Conservation (phyloP, 1,140 invertebrate genomes). For the Drosophila suzukii region DNA sequence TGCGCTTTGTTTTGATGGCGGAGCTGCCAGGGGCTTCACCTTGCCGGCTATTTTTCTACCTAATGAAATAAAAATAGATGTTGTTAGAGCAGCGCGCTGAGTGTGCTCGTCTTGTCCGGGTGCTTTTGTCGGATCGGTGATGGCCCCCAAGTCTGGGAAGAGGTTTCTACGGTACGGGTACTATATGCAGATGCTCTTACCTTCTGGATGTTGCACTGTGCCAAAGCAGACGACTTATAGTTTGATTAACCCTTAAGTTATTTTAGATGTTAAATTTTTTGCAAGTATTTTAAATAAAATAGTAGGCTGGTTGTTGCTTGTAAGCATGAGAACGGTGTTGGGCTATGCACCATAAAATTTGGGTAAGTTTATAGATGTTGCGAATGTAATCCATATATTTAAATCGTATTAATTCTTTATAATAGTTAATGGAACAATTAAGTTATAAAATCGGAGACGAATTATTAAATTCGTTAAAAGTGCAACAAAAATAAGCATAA, state of each 20-base stretch:
- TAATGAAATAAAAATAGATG: slow-evolving; percentile 83
- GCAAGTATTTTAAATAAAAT: not conserved
- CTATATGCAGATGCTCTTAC: slow-evolving; percentile 13
- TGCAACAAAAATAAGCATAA: too few species aligned
- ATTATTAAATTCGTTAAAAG: too few species aligned
- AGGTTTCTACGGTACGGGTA: slow-evolving; percentile 6
- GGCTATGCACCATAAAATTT: too few species aligned
- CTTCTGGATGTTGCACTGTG: not conserved
- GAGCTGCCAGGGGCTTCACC: slow-evolving; percentile 28
- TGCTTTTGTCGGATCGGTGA: slow-evolving; percentile 33
- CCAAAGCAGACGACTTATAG: not conserved
- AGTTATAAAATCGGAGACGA: too few species aligned
- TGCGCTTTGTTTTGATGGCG: slow-evolving; percentile 51
- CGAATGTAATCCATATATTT: too few species aligned
- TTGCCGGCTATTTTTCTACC: slow-evolving; percentile 72
- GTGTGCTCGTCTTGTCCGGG: slow-evolving; percentile 22
- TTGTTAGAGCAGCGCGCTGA: slow-evolving; percentile 43
- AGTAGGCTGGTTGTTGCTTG: not conserved
- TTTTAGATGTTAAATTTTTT: too few species aligned
- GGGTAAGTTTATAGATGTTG: too few species aligned
- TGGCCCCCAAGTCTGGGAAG: slow-evolving; percentile 10
- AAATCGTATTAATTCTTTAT: too few species aligned
- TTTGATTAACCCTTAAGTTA: not conserved
- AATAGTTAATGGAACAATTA: too few species aligned
- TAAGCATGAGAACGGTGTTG: too few species aligned